Evolutionary conservation across 2,888 invertebrate species (phyloP).

Genomic region (Spodoptera picta): DNA sequence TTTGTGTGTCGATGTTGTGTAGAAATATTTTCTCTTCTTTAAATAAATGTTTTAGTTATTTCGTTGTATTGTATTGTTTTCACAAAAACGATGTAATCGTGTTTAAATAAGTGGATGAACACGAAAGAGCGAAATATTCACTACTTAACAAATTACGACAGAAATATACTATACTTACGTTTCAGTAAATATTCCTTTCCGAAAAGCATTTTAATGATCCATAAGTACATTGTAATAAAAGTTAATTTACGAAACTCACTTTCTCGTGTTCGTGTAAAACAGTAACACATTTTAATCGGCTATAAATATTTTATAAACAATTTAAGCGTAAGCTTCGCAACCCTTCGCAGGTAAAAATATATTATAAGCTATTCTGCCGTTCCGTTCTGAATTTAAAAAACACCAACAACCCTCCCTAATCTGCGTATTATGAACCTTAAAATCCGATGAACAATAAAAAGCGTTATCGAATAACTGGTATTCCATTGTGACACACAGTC

Average conservation of each 20-base stretch:
- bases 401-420: constrained; percentile 43
- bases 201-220: constrained; percentile 5
- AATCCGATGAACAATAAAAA: constrained; percentile 53
- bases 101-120: neutral
- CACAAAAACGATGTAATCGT: neutral
- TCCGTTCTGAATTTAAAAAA: constrained; percentile 31
- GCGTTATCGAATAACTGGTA: constrained; percentile 56
- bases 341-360: constrained; percentile 45
- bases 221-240: constrained; percentile 3
- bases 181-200: too few relatives aligned
- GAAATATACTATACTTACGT: too few relatives aligned
- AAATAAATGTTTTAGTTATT: constrained; percentile 28
- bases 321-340: constrained; percentile 27
- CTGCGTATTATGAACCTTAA: constrained; percentile 55
- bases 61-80: neutral
- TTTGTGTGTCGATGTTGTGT: constrained; percentile 49
- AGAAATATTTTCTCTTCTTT: constrained; percentile 24
- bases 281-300: constrained; percentile 15
- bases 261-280: constrained; percentile 5
- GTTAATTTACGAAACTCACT: constrained; percentile 2
- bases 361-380: constrained; percentile 21
- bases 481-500: constrained; percentile 53
- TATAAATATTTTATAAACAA: constrained; percentile 43
- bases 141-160: too few relatives aligned
- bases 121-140: neutral